Evolutionary conservation across 2,113 vertebrate genomes (phyloP), one percentile per base, ranked within the genome.

Genomic region (Anolis carolinensis): DNA sequence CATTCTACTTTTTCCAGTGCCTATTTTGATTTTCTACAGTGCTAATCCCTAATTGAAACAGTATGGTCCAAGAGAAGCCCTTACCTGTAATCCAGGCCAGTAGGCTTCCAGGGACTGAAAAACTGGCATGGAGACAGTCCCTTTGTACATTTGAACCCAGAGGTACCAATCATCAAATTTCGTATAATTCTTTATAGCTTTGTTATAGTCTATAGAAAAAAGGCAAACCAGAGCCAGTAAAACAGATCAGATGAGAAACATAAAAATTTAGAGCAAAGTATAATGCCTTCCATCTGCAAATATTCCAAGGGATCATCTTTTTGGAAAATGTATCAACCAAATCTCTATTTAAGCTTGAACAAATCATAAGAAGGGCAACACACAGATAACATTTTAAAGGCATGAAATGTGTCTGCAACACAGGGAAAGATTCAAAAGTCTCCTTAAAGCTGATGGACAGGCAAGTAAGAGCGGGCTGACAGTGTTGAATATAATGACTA

Each of bases 111-210:
- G 95, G 36, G 98, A 99, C 94, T 99, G 99, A 93, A 99, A 99
- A 7, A 99, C 96, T 0, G 99, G 98, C 99, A 99, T 99, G 90
- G 99, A 98, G 79, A 99, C 98, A 0, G 98, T 99, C 72, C 99
- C 99, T 93, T 99, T 99, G 89, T 99, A 98, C 99, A 99, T 99
- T 93, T 99, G 98, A 75, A 99, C 99, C 99, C 99, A 99, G 78
- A 99, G 96, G 93, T 99, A 99, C 99, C 99, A 99, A 96, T 99
- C 99, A 87, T 99, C 98, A 25, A 99, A 99, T 81, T 97, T 98
- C 2, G 98, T 99, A 93, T 98, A 99, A 95, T 99, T 99, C 95
- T 97, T 97, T 86, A 99, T 98, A 88, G 98, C 97, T 94, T 95
- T 96, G 91, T 98, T 97, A 86, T 98, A 99, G 59, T 98, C 99